These are phyloP conservation scores for Platycnemis pennipes DNA, from an alignment of 2,888 invertebrate genomes.

Conservation along the genomic window DNA sequence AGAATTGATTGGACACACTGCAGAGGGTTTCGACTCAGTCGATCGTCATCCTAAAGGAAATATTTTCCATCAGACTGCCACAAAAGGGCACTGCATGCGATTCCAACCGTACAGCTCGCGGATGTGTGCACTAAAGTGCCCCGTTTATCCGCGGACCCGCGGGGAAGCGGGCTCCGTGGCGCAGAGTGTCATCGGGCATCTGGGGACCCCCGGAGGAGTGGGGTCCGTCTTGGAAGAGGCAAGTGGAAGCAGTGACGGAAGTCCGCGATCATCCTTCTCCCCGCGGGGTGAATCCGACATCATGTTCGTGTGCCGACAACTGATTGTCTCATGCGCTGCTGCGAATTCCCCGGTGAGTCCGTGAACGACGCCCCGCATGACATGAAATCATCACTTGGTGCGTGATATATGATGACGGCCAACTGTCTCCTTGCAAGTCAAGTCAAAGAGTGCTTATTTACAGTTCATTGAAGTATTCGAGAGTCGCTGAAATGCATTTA, in stretches of 20 bases:
- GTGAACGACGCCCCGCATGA: background rate
- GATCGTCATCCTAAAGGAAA: background rate
- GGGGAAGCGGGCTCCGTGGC: constrained; percentile 33
- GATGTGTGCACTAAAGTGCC: constrained; percentile 54
- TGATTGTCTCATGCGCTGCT: constrained; percentile 51
- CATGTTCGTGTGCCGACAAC: constrained; percentile 62
- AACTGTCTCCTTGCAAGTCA: background rate
- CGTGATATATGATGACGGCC: too few relatives aligned
- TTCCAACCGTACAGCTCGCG: constrained; percentile 1
- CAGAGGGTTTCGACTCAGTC: background rate
- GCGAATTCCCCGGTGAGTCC: constrained; percentile 52
- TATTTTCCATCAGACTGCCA: background rate
- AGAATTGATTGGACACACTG: background rate
- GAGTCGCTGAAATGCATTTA: too few relatives aligned
- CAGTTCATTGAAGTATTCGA: too few relatives aligned
- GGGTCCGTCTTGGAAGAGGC: constrained; percentile 43
- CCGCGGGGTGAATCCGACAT: constrained; percentile 50
- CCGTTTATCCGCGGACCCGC: constrained; percentile 49
- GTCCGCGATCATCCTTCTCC: constrained; percentile 41
- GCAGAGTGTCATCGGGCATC: constrained; percentile 20
- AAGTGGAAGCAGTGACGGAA: constrained; percentile 44
- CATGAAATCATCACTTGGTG: background rate
- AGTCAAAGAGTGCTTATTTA: too few relatives aligned
- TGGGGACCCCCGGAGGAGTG: background rate
- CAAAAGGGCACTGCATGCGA: constrained; percentile 41